A percentile compares a stretch with the other conserved stretches of the same genome.
phyloP scores from a whole-genome alignment of 2,888 invertebrate genomes.

The Cancer borealis region DNA sequence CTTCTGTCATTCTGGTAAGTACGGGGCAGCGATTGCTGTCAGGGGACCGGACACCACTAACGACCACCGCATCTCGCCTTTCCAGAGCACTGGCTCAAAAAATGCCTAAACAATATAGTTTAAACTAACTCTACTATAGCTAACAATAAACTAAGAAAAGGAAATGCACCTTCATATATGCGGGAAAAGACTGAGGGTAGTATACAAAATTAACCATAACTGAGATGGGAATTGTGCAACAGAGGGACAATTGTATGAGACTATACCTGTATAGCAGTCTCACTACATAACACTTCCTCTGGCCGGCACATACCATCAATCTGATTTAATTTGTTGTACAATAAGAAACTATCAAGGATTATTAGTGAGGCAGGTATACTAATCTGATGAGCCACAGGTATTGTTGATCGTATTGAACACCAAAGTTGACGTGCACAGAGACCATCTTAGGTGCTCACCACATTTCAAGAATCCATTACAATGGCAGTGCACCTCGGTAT shows the following conservation, averaged over 20 bases:
- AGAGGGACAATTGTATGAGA: not conserved
- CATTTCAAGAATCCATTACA: slow-evolving; percentile 35
- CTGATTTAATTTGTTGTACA: too few species aligned
- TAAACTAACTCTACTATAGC: slow-evolving; percentile 5
- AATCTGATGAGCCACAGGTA: not conserved
- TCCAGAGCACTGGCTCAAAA: slow-evolving; percentile 58
- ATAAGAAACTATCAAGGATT: slow-evolving; percentile 21
- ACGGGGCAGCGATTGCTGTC: not conserved
- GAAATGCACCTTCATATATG: not conserved
- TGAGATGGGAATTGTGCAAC: not conserved
- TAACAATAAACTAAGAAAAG: not conserved
- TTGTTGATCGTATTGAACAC: slow-evolving; percentile 47
- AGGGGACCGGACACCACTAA: not conserved
- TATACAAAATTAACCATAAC: not conserved
- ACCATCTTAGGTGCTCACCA: not conserved
- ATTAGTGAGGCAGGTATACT: not conserved
- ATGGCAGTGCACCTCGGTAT: not conserved
- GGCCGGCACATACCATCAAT: not conserved
- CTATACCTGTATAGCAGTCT: not conserved
- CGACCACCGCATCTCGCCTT: slow-evolving; percentile 39
- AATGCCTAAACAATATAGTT: slow-evolving; percentile 44
- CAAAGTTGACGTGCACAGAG: not conserved
- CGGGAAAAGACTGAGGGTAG: not conserved
- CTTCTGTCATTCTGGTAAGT: slow-evolving; percentile 54
- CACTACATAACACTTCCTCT: not conserved